phyloP scores from a whole-genome alignment of 2,888 invertebrate genomes.

The Amblyteles armatorius region DNA sequence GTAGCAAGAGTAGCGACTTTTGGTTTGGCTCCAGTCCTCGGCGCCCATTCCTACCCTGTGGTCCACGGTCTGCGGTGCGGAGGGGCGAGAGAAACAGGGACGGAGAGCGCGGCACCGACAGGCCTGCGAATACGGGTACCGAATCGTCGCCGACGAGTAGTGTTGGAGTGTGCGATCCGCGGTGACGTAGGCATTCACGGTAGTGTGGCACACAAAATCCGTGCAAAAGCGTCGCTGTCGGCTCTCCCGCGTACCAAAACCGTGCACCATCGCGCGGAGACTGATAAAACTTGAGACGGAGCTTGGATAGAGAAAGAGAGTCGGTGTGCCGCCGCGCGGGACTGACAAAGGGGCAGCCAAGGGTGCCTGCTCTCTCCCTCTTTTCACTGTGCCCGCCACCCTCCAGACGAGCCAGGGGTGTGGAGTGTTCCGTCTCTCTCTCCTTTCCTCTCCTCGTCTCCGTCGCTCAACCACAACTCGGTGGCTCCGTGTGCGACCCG shows the following conservation, averaged over 20 bases:
- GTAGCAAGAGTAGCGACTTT: slow-evolving; percentile 16
- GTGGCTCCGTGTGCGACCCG: slow-evolving; percentile 29
- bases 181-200: slow-evolving; percentile 42
- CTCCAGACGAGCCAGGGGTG: slow-evolving; percentile 11
- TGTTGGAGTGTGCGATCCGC: slow-evolving; percentile 22
- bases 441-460: neutral
- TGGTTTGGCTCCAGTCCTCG: neutral
- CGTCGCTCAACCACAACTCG: neutral
- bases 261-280: neutral
- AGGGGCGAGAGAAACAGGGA: neutral
- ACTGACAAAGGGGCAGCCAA: slow-evolving; percentile 38
- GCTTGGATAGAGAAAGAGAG: slow-evolving; percentile 27
- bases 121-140: slow-evolving; percentile 17
- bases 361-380: slow-evolving; percentile 39
- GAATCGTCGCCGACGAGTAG: slow-evolving; percentile 4
- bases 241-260: slow-evolving; percentile 4
- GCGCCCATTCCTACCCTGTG: neutral
- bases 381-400: slow-evolving; percentile 11
- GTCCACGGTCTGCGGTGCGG: neutral
- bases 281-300: slow-evolving; percentile 24
- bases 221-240: slow-evolving; percentile 40
- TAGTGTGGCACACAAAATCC: slow-evolving; percentile 48
- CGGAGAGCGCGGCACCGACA: neutral
- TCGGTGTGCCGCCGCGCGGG: slow-evolving; percentile 36
- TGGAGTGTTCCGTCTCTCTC: slow-evolving; percentile 10